phyloP scores from a whole-genome alignment of 2,888 invertebrate genomes.

The Melikaiella ostensackeni region DNA sequence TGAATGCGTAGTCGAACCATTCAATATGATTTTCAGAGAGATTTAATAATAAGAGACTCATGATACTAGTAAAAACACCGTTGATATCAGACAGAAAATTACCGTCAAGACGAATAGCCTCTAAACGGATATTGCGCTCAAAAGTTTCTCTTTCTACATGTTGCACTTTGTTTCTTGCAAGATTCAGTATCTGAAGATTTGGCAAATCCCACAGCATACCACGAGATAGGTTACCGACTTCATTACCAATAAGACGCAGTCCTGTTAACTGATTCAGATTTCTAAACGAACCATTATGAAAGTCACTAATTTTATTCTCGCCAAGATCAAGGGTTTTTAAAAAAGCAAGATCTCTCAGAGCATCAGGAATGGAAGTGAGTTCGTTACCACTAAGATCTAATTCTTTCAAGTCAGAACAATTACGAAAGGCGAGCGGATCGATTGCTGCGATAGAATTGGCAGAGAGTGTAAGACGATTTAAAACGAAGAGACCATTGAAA shows the following conservation, averaged over 20 bases:
- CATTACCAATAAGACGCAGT: constrained; percentile 92
- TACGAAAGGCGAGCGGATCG: constrained; percentile 89
- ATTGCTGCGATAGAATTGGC: constrained; percentile 90
- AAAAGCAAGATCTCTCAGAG: constrained; percentile 88
- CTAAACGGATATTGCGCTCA: constrained; percentile 87
- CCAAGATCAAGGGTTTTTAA: constrained; percentile 94
- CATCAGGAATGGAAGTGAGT: constrained; percentile 88
- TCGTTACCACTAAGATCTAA: constrained; percentile 93
- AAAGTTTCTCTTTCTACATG: constrained; percentile 91
- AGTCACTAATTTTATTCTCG: constrained; percentile 91
- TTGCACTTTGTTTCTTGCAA: constrained; percentile 93
- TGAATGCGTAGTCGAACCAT: constrained; percentile 96
- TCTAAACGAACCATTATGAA: constrained; percentile 90
- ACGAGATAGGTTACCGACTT: constrained; percentile 89
- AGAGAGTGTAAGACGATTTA: constrained; percentile 90
- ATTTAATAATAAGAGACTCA: constrained; percentile 92
- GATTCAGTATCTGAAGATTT: constrained; percentile 90
- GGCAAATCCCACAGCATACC: constrained; percentile 93
- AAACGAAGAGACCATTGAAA: constrained; percentile 90
- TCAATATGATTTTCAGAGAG: constrained; percentile 94
- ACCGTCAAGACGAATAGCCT: constrained; percentile 92
- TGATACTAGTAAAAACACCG: constrained; percentile 91
- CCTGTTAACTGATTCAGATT: constrained; percentile 92
- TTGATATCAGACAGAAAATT: constrained; percentile 94
- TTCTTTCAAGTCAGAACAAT: constrained; percentile 92